phyloP scores from a whole-genome alignment of 2,888 invertebrate species.

The Xylocampa areola region DNA sequence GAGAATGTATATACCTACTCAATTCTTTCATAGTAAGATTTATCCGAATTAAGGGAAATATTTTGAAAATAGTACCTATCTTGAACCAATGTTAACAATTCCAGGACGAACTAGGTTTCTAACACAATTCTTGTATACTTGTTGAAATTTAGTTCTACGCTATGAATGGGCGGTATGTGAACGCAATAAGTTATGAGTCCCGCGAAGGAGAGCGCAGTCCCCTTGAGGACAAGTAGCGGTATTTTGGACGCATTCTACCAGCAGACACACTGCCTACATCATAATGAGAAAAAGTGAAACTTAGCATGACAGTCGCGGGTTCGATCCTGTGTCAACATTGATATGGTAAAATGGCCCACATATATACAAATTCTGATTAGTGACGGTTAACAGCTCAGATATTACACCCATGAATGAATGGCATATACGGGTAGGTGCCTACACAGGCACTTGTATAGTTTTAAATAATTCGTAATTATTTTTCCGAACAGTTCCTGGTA shows the following conservation, averaged over 20 bases:
- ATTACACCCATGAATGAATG: no score
- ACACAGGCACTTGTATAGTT: no score
- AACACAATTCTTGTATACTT: slow-evolving; percentile 35
- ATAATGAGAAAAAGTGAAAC: slow-evolving; percentile 48
- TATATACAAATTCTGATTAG: not conserved
- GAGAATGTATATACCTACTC: no score
- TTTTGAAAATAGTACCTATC: no score
- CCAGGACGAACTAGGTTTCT: slow-evolving; percentile 30
- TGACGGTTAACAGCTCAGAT: no score
- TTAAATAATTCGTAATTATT: no score
- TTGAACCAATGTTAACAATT: not conserved
- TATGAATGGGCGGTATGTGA: slow-evolving; percentile 54
- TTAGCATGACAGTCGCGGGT: slow-evolving; percentile 10
- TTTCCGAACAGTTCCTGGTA: no score
- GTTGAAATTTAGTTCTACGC: slow-evolving; percentile 30
- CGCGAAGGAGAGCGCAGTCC: slow-evolving; percentile 47
- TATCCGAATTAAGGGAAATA: no score
- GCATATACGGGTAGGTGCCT: no score
- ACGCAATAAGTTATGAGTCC: slow-evolving; percentile 55
- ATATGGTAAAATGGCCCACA: not conserved
- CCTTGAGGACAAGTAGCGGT: slow-evolving; percentile 71
- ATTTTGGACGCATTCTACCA: slow-evolving; percentile 69
- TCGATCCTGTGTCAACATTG: slow-evolving; percentile 16
- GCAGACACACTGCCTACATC: slow-evolving; percentile 30
- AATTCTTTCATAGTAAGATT: no score